phyloP scores from a whole-genome alignment of 2,113 vertebrate species.

The Myrmecophaga tridactyla region DNA sequence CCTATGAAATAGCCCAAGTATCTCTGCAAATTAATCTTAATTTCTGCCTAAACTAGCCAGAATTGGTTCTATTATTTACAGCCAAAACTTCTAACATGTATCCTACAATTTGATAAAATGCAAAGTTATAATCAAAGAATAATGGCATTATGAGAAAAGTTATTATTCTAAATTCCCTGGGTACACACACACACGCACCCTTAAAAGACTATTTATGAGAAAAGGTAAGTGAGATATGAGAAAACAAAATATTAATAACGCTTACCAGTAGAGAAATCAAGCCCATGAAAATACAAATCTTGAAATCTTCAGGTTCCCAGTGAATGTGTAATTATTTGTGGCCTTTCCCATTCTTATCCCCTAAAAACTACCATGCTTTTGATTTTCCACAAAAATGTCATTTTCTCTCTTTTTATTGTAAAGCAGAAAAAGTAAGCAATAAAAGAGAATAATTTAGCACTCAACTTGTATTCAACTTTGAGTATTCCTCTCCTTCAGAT shows the following conservation, averaged over 20 bases:
- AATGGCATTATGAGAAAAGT: not conserved
- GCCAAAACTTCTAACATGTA: not conserved
- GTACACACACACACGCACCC: not conserved
- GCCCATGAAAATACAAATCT: not conserved
- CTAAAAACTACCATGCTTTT: not conserved
- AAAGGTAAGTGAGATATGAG: not conserved
- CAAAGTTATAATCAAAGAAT: not conserved
- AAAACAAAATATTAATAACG: not conserved
- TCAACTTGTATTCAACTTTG: not conserved
- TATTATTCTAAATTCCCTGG: not conserved
- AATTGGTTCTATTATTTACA: not conserved
- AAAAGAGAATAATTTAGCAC: not conserved
- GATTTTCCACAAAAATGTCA: not conserved
- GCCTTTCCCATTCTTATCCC: not conserved
- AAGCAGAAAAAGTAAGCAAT: not conserved
- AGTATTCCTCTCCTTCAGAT: slow-evolving; percentile 13
- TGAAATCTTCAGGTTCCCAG: not conserved
- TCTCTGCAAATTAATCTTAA: not conserved
- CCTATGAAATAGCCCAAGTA: not conserved
- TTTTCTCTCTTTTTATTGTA: not conserved
- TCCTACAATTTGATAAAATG: not conserved
- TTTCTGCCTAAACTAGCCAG: not conserved
- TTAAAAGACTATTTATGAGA: not conserved
- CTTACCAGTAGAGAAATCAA: not conserved
- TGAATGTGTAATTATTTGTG: not conserved